A percentile compares a stretch with the other conserved stretches of the same genome.
phyloP scores from a whole-genome alignment of 2,797 vertebrate species.

The Hyperoplus lanceolatus region DNA sequence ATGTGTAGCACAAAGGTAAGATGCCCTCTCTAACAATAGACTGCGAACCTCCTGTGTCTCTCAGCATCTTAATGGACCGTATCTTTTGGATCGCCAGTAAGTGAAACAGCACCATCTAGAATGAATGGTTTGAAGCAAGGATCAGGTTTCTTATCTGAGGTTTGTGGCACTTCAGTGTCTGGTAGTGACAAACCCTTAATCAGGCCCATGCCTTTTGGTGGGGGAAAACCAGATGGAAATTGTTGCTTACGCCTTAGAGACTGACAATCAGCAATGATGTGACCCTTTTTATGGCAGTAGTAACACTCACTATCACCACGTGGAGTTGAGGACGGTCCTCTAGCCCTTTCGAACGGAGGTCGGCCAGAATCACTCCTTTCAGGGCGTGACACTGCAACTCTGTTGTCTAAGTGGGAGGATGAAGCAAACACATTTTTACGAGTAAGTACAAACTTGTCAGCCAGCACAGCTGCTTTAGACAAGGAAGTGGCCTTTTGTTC shows the following conservation, averaged over 20 bases:
- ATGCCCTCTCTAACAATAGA: not conserved
- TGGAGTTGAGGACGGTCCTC: not conserved
- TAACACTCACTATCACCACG: not conserved
- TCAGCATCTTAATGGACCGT: not conserved
- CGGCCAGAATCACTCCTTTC: not conserved
- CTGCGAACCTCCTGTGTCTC: not conserved
- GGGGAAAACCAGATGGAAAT: not conserved
- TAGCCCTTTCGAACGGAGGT: not conserved
- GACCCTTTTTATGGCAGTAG: not conserved
- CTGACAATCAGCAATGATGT: not conserved
- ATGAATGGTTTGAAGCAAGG: not conserved
- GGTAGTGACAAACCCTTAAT: not conserved
- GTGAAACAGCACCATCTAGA: not conserved
- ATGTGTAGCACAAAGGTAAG: not conserved
- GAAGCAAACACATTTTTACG: not conserved
- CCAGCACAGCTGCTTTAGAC: constrained; percentile 2
- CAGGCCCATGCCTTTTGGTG: not conserved
- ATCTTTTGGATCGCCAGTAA: not conserved
- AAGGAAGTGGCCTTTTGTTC: not conserved
- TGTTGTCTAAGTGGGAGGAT: not conserved
- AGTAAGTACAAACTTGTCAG: not conserved
- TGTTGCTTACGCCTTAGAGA: not conserved
- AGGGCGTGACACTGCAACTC: not conserved
- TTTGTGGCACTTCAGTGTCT: too few relatives aligned
- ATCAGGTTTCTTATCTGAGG: not conserved